phyloP scores from a whole-genome alignment of 2,113 vertebrate species.

The Labrus mixtus region DNA sequence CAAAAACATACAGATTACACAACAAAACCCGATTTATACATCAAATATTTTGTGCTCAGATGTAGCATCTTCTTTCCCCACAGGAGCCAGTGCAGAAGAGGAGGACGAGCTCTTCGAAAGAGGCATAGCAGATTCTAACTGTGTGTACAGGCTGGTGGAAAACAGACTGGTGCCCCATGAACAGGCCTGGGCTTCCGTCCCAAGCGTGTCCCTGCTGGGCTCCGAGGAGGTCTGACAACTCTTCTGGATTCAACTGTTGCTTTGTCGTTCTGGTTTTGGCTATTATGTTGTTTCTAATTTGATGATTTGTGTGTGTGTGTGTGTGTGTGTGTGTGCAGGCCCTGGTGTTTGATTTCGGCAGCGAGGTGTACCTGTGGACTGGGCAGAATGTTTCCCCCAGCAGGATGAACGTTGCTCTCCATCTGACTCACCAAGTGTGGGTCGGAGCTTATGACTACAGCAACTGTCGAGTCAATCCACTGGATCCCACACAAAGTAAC shows the following conservation, averaged over 20 bases:
- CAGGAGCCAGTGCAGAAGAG: slow-evolving; percentile 75
- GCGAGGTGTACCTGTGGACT: slow-evolving; percentile 86
- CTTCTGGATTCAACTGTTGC: background rate
- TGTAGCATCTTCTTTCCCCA: background rate
- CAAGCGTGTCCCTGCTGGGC: slow-evolving; percentile 75
- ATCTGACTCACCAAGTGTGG: slow-evolving; percentile 85
- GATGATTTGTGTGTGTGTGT: slow-evolving; percentile 10
- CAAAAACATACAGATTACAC: too few relatives aligned
- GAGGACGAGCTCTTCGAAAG: slow-evolving; percentile 84
- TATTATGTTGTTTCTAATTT: background rate
- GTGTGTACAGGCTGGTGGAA: slow-evolving; percentile 83
- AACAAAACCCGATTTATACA: too few relatives aligned
- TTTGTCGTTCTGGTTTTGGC: background rate
- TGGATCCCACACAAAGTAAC: slow-evolving; percentile 77
- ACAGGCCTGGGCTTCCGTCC: slow-evolving; percentile 82
- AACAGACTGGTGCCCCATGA: slow-evolving; percentile 83
- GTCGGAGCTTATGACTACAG: slow-evolving; percentile 84
- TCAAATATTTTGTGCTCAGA: too few relatives aligned
- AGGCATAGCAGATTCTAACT: slow-evolving; percentile 85
- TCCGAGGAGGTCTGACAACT: slow-evolving; percentile 74
- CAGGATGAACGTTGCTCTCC: slow-evolving; percentile 76
- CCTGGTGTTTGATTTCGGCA: slow-evolving; percentile 86
- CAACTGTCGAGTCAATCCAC: slow-evolving; percentile 84
- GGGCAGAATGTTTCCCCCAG: slow-evolving; percentile 77
- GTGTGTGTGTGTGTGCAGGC: slow-evolving; percentile 72